phyloP scores from a whole-genome alignment of 2,797 vertebrate species.

The Pangasius sanitwongsei region DNA sequence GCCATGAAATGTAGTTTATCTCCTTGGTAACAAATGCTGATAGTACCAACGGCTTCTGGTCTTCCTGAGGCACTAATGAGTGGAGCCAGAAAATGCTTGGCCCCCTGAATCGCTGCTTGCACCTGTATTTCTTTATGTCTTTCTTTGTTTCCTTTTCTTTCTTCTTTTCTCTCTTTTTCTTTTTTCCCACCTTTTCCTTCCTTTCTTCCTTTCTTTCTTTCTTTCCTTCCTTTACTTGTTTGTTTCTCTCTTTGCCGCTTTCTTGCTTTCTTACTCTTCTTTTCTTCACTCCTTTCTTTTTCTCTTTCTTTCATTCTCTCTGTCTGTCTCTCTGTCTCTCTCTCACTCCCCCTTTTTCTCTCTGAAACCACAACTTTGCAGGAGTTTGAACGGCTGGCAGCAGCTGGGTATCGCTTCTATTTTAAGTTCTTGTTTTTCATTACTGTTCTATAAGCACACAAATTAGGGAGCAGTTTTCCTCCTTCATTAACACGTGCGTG shows the following conservation, averaged over 20 bases:
- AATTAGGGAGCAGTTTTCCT: slow-evolving; percentile 19
- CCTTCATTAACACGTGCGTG: slow-evolving; percentile 41
- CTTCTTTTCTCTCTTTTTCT: not conserved
- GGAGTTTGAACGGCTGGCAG: not conserved
- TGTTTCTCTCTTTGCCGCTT: not conserved
- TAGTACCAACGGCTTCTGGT: not conserved
- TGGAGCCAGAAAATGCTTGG: not conserved
- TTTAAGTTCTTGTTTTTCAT: slow-evolving; percentile 34
- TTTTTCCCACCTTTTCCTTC: too few species aligned
- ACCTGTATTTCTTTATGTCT: not conserved
- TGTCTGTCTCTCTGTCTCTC: not conserved
- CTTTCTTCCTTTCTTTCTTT: not conserved
- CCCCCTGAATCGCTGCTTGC: not conserved
- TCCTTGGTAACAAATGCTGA: not conserved
- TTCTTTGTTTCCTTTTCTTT: not conserved
- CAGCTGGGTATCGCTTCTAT: slow-evolving; percentile 44
- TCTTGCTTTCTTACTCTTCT: not conserved
- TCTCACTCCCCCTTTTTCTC: not conserved
- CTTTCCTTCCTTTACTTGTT: not conserved
- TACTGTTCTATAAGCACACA: not conserved
- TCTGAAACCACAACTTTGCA: slow-evolving; percentile 3
- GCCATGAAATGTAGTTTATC: not conserved
- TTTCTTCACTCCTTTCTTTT: not conserved
- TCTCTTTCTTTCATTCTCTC: not conserved
- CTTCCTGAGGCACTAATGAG: not conserved